phyloP scores from a whole-genome alignment of 2,113 vertebrate genomes.

The Nothobranchius furzeri region DNA sequence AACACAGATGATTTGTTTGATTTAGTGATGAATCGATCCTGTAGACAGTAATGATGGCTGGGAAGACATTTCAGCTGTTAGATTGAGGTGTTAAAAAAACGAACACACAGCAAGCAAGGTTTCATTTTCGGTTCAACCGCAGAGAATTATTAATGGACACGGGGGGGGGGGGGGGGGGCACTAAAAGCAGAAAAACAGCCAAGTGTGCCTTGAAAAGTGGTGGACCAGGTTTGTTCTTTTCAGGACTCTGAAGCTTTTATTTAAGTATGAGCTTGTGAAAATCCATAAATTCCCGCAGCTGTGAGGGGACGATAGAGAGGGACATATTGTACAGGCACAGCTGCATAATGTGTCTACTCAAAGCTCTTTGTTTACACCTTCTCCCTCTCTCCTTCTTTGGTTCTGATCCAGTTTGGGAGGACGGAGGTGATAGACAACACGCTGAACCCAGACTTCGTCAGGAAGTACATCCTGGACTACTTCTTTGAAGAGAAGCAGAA shows the following conservation, averaged over 20 bases:
- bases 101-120: too few species aligned
- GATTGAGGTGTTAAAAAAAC: too few species aligned
- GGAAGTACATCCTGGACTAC: slow-evolving; percentile 94
- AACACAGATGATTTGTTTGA: too few species aligned
- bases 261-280: slow-evolving; percentile 45
- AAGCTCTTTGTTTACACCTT: slow-evolving; percentile 11
- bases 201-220: too few species aligned
- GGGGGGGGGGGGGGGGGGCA: too few species aligned
- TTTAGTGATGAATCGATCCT: too few species aligned
- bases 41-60: too few species aligned
- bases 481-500: slow-evolving; percentile 98
- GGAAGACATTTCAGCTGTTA: too few species aligned
- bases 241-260: neutral
- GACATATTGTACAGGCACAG: slow-evolving; percentile 2
- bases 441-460: slow-evolving; percentile 93
- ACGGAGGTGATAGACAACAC: slow-evolving; percentile 97
- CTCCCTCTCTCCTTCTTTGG: neutral
- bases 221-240: too few species aligned
- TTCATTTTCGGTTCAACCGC: too few species aligned
- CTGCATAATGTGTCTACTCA: slow-evolving; percentile 16
- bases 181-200: too few species aligned
- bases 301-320: slow-evolving; percentile 2
- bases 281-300: slow-evolving; percentile 20
- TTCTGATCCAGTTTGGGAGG: slow-evolving; percentile 86
- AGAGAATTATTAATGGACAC: too few species aligned